A percentile compares a stretch with the other conserved stretches of the same genome.
These are phyloP conservation scores for Euglossa dilemma DNA, from an alignment of 1,140 invertebrate species.

Conservation along the genomic window DNA sequence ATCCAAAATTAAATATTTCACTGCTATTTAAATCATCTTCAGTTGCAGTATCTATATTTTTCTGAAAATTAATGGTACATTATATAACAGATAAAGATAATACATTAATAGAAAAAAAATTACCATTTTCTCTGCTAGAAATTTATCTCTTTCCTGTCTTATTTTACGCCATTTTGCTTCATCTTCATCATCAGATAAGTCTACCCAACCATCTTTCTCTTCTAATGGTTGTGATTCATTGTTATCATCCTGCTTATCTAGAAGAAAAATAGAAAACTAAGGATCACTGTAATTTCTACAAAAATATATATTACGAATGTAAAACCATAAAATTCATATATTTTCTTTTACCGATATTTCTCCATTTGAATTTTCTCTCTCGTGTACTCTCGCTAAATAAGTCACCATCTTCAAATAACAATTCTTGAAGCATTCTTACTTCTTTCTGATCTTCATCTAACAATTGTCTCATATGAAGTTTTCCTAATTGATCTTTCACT, in stretches of 20 bases:
- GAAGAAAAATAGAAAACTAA: neutral
- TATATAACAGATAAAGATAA: conserved; percentile 13
- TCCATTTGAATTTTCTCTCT: conserved; percentile 91
- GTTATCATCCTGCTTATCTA: conserved; percentile 75
- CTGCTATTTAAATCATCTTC: conserved; percentile 73
- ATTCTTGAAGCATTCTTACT: conserved; percentile 89
- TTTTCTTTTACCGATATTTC: conserved; percentile 85
- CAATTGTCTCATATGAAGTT: conserved; percentile 88
- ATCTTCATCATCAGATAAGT: conserved; percentile 85
- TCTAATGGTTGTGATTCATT: conserved; percentile 66
- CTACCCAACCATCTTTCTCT: conserved; percentile 80
- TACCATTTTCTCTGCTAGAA: conserved; percentile 83
- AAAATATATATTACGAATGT: too few relatives aligned
- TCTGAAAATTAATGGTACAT: conserved; percentile 60
- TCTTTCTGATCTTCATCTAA: conserved; percentile 92
- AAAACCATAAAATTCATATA: neutral
- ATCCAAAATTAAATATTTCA: conserved; percentile 75
- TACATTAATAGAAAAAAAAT: too few relatives aligned
- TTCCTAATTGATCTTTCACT: conserved; percentile 86
- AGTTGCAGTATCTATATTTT: conserved; percentile 50
- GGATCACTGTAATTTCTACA: neutral
- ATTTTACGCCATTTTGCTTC: conserved; percentile 88
- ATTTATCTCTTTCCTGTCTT: conserved; percentile 86
- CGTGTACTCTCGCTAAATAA: conserved; percentile 88
- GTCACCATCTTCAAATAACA: conserved; percentile 94